These are phyloP conservation scores for Laticauda colubrina DNA, from an alignment of 2,113 vertebrate species.

Conservation along the genomic window DNA sequence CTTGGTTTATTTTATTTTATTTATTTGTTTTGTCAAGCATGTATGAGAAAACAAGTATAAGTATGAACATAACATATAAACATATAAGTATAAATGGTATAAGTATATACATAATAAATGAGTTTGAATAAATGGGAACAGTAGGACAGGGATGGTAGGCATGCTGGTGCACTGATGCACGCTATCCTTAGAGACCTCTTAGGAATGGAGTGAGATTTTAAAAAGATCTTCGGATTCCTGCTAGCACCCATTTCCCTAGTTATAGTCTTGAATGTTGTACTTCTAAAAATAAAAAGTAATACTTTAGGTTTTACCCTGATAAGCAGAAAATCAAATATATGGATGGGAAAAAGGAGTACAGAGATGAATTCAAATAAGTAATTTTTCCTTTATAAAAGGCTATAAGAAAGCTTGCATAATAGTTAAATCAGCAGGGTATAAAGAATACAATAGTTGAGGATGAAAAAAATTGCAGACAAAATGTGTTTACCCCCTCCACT, in stretches of 20 bases:
- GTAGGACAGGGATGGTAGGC: too few species aligned
- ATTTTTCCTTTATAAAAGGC: background rate
- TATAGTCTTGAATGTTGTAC: background rate
- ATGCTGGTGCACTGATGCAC: too few species aligned
- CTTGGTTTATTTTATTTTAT: background rate
- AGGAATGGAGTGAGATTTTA: too few species aligned
- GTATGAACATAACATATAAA: too few species aligned
- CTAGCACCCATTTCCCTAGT: background rate
- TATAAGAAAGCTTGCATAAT: background rate
- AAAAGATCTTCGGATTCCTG: background rate
- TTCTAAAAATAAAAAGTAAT: background rate
- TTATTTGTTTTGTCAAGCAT: too few species aligned
- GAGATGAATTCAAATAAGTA: background rate
- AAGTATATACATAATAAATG: too few species aligned
- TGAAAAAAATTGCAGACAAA: background rate
- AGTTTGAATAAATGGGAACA: too few species aligned
- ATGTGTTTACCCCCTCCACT: background rate
- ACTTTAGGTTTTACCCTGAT: background rate
- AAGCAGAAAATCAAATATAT: background rate
- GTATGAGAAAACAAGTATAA: too few species aligned
- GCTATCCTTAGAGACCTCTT: too few species aligned
- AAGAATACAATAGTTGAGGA: constrained; percentile 9
- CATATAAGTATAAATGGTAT: too few species aligned
- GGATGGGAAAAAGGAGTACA: background rate
- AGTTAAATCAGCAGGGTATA: background rate